These are phyloP conservation scores for Apis florea DNA, from an alignment of 1,140 invertebrate genomes.

Conservation along the genomic window DNA sequence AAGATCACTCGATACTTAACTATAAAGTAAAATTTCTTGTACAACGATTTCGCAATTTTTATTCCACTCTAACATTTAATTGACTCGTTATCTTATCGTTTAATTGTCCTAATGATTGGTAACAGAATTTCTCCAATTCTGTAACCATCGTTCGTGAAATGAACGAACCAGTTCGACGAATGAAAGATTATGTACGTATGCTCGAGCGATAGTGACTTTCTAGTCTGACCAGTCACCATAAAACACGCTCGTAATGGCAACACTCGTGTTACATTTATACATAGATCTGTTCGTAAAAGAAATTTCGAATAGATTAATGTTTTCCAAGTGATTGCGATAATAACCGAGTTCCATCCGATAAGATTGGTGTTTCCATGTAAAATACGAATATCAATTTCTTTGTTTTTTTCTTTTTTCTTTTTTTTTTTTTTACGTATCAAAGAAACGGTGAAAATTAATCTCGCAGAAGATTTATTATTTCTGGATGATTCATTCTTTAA, in stretches of 20 bases:
- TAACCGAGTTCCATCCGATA: neutral
- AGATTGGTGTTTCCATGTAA: too few species aligned
- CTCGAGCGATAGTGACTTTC: constrained; percentile 15
- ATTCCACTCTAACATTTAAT: neutral
- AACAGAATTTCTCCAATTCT: constrained; percentile 2
- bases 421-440: neutral
- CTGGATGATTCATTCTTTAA: neutral
- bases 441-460: neutral
- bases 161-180: neutral
- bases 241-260: neutral
- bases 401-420: neutral
- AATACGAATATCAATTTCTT: neutral
- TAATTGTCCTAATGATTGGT: constrained; percentile 12
- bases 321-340: neutral
- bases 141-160: neutral
- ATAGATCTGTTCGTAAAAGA: neutral
- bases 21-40: too few species aligned
- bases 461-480: neutral
- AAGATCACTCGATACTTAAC: constrained; percentile 6
- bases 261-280: neutral
- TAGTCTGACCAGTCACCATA: constrained; percentile 17
- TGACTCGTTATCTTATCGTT: constrained; percentile 3
- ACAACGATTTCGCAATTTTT: neutral
- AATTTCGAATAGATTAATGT: neutral
- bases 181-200: neutral